These are phyloP conservation scores for Philopedon plagiatum DNA, from an alignment of 2,888 invertebrate species.

Conservation along the genomic window DNA sequence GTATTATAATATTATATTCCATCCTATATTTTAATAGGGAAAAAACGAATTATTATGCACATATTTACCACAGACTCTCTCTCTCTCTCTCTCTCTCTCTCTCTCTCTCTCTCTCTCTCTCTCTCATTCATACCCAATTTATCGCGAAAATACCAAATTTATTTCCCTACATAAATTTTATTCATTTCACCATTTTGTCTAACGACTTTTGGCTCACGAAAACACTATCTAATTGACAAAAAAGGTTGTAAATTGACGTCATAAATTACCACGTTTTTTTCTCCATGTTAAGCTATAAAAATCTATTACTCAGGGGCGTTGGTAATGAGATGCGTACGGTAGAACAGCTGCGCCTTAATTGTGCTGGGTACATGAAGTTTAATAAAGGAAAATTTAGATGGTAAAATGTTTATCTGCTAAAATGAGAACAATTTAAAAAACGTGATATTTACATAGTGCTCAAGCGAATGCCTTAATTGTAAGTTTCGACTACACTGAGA, in stretches of 20 bases:
- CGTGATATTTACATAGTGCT: too few relatives aligned
- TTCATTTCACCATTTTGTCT: constrained; percentile 28
- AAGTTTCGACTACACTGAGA: too few relatives aligned
- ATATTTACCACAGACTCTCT: too few relatives aligned
- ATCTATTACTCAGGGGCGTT: constrained; percentile 31
- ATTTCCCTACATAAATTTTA: constrained; percentile 26
- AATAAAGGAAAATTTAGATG: background rate
- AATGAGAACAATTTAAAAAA: too few relatives aligned
- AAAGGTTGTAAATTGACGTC: constrained; percentile 37
- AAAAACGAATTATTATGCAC: too few relatives aligned
- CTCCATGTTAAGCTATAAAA: constrained; percentile 29
- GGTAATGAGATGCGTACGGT: constrained; percentile 45
- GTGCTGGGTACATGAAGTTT: background rate
- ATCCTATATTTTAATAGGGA: too few relatives aligned
- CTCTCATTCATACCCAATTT: background rate
- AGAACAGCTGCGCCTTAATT: constrained; percentile 34
- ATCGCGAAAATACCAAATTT: background rate
- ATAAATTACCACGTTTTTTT: constrained; percentile 43
- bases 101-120: too few relatives aligned
- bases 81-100: too few relatives aligned
- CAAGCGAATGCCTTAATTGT: too few relatives aligned
- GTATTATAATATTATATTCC: too few relatives aligned
- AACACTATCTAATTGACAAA: constrained; percentile 44
- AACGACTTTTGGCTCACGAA: constrained; percentile 27
- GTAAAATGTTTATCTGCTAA: background rate